These are phyloP conservation scores for Ceratina japonica DNA, from an alignment of 1,140 invertebrate genomes.

Conservation along the genomic window DNA sequence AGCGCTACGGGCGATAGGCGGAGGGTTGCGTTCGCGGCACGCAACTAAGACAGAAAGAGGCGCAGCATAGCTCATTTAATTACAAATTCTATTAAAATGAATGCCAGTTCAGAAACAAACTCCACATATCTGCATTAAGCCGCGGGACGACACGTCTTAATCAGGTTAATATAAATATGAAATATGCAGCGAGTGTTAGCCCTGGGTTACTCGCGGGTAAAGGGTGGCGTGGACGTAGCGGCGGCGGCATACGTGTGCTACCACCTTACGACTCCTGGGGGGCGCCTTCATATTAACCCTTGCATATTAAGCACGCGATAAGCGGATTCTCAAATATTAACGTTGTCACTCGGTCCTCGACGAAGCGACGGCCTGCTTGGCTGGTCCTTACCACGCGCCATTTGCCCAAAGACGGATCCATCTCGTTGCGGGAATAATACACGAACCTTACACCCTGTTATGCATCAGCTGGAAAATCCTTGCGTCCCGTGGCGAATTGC, in stretches of 20 bases:
- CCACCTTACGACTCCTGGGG: constrained; percentile 75
- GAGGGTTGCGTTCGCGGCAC: neutral
- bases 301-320: constrained; percentile 75
- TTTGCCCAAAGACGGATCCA: constrained; percentile 63
- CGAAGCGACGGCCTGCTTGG: constrained; percentile 56
- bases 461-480: constrained; percentile 47
- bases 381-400: constrained; percentile 59
- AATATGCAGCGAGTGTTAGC: constrained; percentile 78
- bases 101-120: constrained; percentile 80
- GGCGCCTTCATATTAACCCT: constrained; percentile 76
- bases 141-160: constrained; percentile 78
- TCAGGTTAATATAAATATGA: constrained; percentile 81
- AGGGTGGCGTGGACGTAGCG: constrained; percentile 63
- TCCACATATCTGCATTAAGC: constrained; percentile 80
- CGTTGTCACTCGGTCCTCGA: constrained; percentile 62
- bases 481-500: neutral
- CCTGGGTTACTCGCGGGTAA: constrained; percentile 67
- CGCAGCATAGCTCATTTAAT: constrained; percentile 77
- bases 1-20: constrained; percentile 10
- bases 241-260: constrained; percentile 63
- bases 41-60: constrained; percentile 61
- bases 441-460: constrained; percentile 35
- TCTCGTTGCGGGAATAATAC: constrained; percentile 56
- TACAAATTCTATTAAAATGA: constrained; percentile 80
- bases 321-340: constrained; percentile 75